Evolutionary conservation across 2,888 invertebrate species (phyloP), one percentile per base, ranked within the genome.

Genomic region (Agrotis ipsilon): DNA sequence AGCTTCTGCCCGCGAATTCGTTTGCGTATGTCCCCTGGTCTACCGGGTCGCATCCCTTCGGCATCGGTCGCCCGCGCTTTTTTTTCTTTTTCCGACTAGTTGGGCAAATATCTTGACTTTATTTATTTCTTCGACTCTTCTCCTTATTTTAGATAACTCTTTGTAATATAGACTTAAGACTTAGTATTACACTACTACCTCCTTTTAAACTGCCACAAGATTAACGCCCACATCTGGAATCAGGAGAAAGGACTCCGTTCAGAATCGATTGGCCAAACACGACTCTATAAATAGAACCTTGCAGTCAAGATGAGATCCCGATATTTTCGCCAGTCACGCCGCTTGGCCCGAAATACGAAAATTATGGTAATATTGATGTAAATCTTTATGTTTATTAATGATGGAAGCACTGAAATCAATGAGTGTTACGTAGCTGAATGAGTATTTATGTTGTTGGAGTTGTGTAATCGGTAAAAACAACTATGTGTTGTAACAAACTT

Each of bases 211-310:
- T 7, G 0, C 7, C 32, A 32, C 27, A 32, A n/a, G 13, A 24
- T 18, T 9, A 55, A 59, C 21, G 21, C 32, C 13, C 27, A 59
- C 39, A 61, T 39, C 9, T 39, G 11, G 11, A 39, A 39, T 39
- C 9, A 39, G 9, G 11, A 39, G 18, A 21, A 58, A 55, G 60
- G 48, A 64, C 59, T n/a, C 46, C 55, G 19, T 60, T 64, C 45
- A 13, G 19, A 58, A 74, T 79, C 79, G 75, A 78, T 78, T 63
- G 32, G 27, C 19, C 51, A 45, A 79, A 65, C 54, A 48, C 19
- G 5, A 13, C 11, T 45, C 55, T 79, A 70, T 59, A 66, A 69
- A 79, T 75, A 79, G 65, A 45, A 43, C 11, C 43, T 11, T 78
- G 70, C 78, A 75, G 24, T 6, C 19, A 21, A 45, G 55, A 70